These are phyloP conservation scores for Taenioides sp. DNA, from an alignment of 2,797 vertebrate species.

Conservation along the genomic window DNA sequence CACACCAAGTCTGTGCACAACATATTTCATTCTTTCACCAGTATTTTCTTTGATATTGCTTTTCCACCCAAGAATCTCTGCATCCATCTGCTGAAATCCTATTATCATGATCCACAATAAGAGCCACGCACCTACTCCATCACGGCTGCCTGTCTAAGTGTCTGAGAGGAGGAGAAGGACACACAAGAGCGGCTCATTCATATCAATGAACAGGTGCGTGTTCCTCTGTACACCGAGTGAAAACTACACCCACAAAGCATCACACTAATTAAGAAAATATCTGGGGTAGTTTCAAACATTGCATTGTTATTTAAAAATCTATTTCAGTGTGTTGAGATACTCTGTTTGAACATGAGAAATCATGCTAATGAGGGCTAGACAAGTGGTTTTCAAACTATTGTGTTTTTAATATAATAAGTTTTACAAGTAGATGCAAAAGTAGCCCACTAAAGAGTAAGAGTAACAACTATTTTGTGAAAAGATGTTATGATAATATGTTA, in stretches of 20 bases:
- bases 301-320: too few relatives aligned
- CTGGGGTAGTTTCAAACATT: not conserved
- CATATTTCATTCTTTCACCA: slow-evolving; percentile 31
- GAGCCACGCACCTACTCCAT: slow-evolving; percentile 28
- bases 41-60: slow-evolving; percentile 34
- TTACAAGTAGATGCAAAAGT: too few relatives aligned
- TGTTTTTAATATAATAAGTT: too few relatives aligned
- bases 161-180: slow-evolving; percentile 4
- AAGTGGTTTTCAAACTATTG: too few relatives aligned
- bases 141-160: slow-evolving; percentile 28
- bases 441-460: too few relatives aligned
- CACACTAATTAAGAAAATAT: not conserved
- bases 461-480: too few relatives aligned
- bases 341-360: too few relatives aligned
- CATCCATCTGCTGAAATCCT: slow-evolving; percentile 51
- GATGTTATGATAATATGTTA: too few relatives aligned
- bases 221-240: not conserved
- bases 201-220: slow-evolving; percentile 10
- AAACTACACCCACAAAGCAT: not conserved
- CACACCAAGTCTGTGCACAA: not conserved
- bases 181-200: slow-evolving; percentile 13
- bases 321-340: too few relatives aligned
- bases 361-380: too few relatives aligned
- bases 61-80: slow-evolving; percentile 41
- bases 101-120: slow-evolving; percentile 53